Evolutionary conservation across 2,113 vertebrate genomes (phyloP).

Genomic region (Colossoma macropomum): DNA sequence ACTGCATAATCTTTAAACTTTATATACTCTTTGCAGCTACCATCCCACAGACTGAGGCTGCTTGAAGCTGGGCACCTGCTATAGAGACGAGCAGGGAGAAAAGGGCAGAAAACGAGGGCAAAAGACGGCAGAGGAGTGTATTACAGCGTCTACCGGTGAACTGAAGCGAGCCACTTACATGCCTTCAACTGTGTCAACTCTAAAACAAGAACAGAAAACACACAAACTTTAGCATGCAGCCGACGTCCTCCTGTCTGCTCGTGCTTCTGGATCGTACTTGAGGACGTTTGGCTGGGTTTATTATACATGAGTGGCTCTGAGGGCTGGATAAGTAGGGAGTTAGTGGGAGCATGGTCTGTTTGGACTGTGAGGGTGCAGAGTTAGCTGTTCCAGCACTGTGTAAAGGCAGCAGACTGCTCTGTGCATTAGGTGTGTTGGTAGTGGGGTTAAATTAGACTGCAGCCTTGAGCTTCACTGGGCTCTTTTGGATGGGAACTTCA

Average conservation of each 20-base stretch:
- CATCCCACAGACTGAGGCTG: not conserved
- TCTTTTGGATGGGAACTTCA: not conserved
- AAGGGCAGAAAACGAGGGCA: constrained; percentile 16
- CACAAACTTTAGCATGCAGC: constrained; percentile 45
- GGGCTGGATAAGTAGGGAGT: not conserved
- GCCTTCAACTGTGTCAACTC: constrained; percentile 87
- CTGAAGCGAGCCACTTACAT: constrained; percentile 88
- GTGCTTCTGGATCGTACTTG: not conserved
- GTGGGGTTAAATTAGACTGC: not conserved
- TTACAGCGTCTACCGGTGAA: constrained; percentile 55
- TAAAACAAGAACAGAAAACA: constrained; percentile 81
- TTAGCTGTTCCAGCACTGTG: constrained; percentile 20
- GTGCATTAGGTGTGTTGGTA: not conserved
- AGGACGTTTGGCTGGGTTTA: not conserved
- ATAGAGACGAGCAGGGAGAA: not conserved
- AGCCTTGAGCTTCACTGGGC: not conserved
- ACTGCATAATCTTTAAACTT: no score
- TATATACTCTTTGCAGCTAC: no score
- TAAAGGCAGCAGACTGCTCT: not conserved
- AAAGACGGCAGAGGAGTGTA: constrained; percentile 12
- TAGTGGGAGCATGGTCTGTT: not conserved
- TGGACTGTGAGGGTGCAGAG: not conserved
- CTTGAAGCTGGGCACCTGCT: not conserved
- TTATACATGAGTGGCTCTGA: no score
- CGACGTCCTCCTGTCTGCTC: not conserved